phyloP scores from a whole-genome alignment of 2,888 invertebrate species.

The Limnephilus auricula region DNA sequence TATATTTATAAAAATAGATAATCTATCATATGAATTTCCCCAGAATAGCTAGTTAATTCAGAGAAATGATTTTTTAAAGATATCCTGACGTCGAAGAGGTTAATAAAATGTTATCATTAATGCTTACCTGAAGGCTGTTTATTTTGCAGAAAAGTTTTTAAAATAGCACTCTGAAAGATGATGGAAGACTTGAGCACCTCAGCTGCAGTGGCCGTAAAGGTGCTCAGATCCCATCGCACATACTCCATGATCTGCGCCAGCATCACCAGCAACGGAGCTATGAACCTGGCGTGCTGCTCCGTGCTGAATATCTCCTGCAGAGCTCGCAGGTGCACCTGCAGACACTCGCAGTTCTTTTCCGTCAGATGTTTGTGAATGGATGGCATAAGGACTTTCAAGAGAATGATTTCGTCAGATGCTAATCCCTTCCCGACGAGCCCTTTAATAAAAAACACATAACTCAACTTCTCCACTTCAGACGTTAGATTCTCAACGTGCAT shows the following conservation, averaged over 20 bases:
- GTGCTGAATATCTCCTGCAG: constrained; percentile 43
- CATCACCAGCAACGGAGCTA: constrained; percentile 74
- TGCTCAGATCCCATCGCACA: constrained; percentile 72
- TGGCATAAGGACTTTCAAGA: constrained; percentile 44
- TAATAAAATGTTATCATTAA: not conserved
- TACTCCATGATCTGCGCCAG: constrained; percentile 72
- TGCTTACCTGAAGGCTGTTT: constrained; percentile 52
- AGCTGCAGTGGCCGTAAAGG: constrained; percentile 70
- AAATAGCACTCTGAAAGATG: constrained; percentile 70
- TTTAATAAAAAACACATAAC: constrained; percentile 52
- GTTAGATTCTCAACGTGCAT: constrained; percentile 41
- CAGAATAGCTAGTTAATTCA: too few relatives aligned
- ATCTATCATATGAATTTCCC: too few relatives aligned
- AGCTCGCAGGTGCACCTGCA: constrained; percentile 41
- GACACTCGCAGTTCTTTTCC: not conserved
- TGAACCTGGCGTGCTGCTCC: constrained; percentile 69
- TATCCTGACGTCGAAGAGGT: too few relatives aligned
- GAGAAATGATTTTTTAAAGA: too few relatives aligned
- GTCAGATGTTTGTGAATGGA: constrained; percentile 44
- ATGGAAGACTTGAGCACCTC: constrained; percentile 70
- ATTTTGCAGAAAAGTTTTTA: constrained; percentile 65
- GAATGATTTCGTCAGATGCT: constrained; percentile 32
- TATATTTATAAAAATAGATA: too few relatives aligned
- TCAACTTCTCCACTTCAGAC: constrained; percentile 17
- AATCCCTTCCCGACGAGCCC: constrained; percentile 49